Percentiles rank a stretch among this genome's conserved stretches.
Conservation (phyloP, 2,797 vertebrate genomes). For the Enteromius argenteus region DNA sequence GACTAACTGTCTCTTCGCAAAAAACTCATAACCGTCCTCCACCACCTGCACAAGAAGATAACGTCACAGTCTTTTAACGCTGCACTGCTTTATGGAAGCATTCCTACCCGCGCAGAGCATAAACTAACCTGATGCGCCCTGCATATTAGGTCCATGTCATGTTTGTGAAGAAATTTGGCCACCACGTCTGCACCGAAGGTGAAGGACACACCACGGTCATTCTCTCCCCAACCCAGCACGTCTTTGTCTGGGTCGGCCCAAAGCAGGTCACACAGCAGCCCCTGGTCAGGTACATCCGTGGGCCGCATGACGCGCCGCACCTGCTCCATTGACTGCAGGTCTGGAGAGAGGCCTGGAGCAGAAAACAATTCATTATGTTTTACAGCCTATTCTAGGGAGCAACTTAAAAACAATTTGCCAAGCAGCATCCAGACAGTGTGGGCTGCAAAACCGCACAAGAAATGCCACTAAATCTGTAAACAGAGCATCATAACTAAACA, state of each 20-base stretch:
- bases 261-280: constrained; percentile 83
- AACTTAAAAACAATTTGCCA: background rate
- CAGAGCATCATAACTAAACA: background rate
- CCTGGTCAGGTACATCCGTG: constrained; percentile 86
- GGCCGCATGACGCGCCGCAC: constrained; percentile 85
- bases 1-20: constrained; percentile 84
- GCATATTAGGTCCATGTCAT: constrained; percentile 89
- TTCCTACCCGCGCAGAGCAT: background rate
- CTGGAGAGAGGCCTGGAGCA: constrained; percentile 78
- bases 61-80: background rate
- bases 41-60: constrained; percentile 75
- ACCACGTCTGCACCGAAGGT: constrained; percentile 85
- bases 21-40: constrained; percentile 86
- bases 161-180: constrained; percentile 87
- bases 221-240: constrained; percentile 84
- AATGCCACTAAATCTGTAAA: background rate
- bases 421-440: background rate
- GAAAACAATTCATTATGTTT: constrained; percentile 24
- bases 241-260: constrained; percentile 87
- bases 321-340: constrained; percentile 87
- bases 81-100: background rate
- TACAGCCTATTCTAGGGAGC: background rate
- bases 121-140: constrained; percentile 83
- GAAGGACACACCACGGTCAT: constrained; percentile 85
- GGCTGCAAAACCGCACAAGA: background rate